Evolutionary conservation across 92 coral and sea anemone genomes (phyloP), one percentile per base, ranked within the genome.

Genomic region (Epizoanthus stellaris): DNA sequence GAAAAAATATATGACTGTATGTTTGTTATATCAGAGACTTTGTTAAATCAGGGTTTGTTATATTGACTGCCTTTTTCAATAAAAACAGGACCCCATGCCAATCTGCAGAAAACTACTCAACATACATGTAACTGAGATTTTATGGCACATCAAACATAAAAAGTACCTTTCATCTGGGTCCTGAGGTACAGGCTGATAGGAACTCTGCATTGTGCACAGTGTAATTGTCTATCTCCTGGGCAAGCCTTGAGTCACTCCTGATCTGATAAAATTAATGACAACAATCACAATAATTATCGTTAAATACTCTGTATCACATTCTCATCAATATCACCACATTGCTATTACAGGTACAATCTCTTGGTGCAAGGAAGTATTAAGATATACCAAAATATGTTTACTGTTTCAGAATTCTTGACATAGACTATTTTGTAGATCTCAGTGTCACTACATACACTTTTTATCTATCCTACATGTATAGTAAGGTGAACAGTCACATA

Each of bases 161-260:
- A 62, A 21, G 64, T 65, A 96, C 99, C 98, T 96, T 84, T 96
- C 99, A 86, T 96, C 97, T 19, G 99, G 94, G 45, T 96, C 98
- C 76, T 96, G 99, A 0, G 99, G 92, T 20, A 96, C 93, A n/a
- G 91, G 89, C 81, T 92, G 98, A 47, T 96, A 96, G 5, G 98
- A 91, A 67, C 96, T 93, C 79, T 88, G 76, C 98, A 95, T 96
- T 30, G 73, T 90, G 80, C 56, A 42, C 15, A 15, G 73, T 36
- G 52, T 19, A 14, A 38, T 14, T 5, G 47, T 68, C 49, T 68
- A 74, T 45, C 77, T n/a, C 60, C 25, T 40, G 17, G 21, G 53
- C 36, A 36, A 73, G 21, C 73, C 71, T 70, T 13, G 8, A 66
- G n/a, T 40, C 34, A 54, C 69, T 17, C 75, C 52, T 53, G 73